Percentiles rank a stretch among this genome's conserved stretches.
Evolutionary conservation across 2,113 vertebrate species (phyloP).

Genomic region (Amblyopsis rosae): DNA sequence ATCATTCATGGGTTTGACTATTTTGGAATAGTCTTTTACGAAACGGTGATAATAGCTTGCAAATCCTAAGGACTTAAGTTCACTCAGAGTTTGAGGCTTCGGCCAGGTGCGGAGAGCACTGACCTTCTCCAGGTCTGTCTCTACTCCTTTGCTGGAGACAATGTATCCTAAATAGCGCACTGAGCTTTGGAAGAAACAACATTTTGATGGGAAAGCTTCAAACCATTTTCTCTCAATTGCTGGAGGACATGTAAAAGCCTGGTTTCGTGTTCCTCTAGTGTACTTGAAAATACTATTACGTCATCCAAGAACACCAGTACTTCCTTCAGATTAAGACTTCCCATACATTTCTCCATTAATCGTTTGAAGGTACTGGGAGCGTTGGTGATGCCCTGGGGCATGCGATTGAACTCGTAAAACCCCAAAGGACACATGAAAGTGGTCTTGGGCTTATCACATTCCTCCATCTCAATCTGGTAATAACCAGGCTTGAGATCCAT

Average conservation of each 20-base stretch:
- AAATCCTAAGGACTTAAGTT: not conserved
- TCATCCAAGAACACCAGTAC: not conserved
- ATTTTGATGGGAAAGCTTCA: not conserved
- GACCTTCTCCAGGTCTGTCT: not conserved
- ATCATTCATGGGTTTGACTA: too few species aligned
- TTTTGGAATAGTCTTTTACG: not conserved
- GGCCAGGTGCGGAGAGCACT: not conserved
- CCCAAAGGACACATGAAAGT: too few species aligned
- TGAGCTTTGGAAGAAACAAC: not conserved
- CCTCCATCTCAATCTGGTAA: not conserved
- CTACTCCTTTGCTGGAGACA: not conserved
- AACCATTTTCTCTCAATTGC: not conserved
- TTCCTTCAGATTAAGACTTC: too few species aligned
- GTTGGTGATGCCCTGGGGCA: not conserved
- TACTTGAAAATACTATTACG: not conserved
- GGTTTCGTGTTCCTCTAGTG: not conserved
- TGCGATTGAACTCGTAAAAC: not conserved
- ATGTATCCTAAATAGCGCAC: not conserved
- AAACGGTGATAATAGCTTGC: not conserved
- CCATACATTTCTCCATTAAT: not conserved
- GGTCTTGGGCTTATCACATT: too few species aligned
- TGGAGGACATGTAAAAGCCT: not conserved
- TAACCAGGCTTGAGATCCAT: not conserved
- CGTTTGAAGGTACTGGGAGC: too few species aligned
- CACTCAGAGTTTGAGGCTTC: not conserved